Evolutionary conservation across 37 sponge, comb jelly and placozoan species (phyloP).

Genomic region (Axinella damicornis): DNA sequence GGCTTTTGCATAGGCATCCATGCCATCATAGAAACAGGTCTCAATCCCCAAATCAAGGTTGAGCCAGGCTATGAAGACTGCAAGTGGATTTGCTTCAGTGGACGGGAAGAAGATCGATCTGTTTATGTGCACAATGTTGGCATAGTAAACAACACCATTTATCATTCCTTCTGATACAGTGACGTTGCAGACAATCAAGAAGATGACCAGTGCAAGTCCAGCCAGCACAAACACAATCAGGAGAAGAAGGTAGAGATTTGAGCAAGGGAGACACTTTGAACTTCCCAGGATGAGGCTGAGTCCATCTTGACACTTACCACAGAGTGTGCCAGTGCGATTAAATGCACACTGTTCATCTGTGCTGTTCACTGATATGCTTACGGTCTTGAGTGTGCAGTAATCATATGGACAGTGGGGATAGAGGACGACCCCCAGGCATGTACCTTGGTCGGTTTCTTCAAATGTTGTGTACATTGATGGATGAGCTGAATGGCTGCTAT

Average conservation of each 20-base stretch:
- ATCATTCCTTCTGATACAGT: conserved; percentile 50
- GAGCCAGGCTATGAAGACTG: conserved; percentile 30
- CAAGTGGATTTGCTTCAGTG: background rate
- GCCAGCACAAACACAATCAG: conserved; percentile 1
- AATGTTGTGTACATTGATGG: no score
- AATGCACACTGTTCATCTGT: conserved; percentile 11
- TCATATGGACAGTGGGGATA: conserved; percentile 4
- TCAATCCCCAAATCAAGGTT: conserved; percentile 34
- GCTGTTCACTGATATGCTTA: background rate
- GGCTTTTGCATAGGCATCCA: conserved; percentile 43
- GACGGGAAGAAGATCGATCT: background rate
- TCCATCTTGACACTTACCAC: conserved; percentile 47
- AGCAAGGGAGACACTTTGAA: conserved; percentile 27
- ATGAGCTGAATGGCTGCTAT: no score
- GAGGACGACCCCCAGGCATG: background rate
- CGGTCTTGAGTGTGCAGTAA: background rate
- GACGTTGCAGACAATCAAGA: conserved; percentile 35
- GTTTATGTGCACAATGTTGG: conserved; percentile 33
- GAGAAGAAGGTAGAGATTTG: conserved; percentile 13
- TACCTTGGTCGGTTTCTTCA: no score
- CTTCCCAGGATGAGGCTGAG: conserved; percentile 37
- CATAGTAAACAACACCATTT: conserved; percentile 55
- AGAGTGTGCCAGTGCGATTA: conserved; percentile 47
- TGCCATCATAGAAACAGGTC: conserved; percentile 62
- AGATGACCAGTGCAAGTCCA: conserved; percentile 38